phyloP scores from a whole-genome alignment of 2,888 invertebrate genomes.

The Drosophila birchii region DNA sequence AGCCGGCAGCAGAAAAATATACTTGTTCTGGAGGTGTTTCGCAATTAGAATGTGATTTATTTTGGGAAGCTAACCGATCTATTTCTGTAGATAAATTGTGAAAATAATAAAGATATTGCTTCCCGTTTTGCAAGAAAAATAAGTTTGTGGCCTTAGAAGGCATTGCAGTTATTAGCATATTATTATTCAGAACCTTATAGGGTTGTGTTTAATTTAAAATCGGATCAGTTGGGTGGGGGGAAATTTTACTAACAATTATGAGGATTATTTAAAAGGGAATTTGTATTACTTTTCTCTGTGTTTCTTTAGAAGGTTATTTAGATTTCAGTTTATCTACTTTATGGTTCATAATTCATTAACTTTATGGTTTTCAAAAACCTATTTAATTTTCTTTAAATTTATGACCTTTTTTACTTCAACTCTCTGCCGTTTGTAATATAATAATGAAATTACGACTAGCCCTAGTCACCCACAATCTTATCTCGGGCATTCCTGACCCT shows the following conservation, averaged over 20 bases:
- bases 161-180: constrained; percentile 6
- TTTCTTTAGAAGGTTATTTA: neutral
- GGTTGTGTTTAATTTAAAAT: constrained; percentile 1
- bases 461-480: neutral
- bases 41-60: constrained; percentile 38
- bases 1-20: constrained; percentile 21
- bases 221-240: neutral
- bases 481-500: constrained; percentile 11
- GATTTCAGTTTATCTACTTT: neutral
- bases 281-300: neutral
- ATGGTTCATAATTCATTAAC: neutral
- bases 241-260: neutral
- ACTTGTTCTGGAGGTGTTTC: constrained; percentile 27
- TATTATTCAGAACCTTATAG: constrained; percentile 14
- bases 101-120: constrained; percentile 9
- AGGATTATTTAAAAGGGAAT: neutral
- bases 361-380: neutral
- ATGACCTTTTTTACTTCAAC: neutral
- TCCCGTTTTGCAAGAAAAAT: neutral
- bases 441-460: neutral
- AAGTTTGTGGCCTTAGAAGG: constrained; percentile 26
- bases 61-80: constrained; percentile 25
- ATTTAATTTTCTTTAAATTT: neutral
- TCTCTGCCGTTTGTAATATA: neutral
- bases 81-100: constrained; percentile 12